Evolutionary conservation across 2,888 invertebrate genomes (phyloP), one percentile per base, ranked within the genome.

Genomic region (Tubulanus polymorphus): DNA sequence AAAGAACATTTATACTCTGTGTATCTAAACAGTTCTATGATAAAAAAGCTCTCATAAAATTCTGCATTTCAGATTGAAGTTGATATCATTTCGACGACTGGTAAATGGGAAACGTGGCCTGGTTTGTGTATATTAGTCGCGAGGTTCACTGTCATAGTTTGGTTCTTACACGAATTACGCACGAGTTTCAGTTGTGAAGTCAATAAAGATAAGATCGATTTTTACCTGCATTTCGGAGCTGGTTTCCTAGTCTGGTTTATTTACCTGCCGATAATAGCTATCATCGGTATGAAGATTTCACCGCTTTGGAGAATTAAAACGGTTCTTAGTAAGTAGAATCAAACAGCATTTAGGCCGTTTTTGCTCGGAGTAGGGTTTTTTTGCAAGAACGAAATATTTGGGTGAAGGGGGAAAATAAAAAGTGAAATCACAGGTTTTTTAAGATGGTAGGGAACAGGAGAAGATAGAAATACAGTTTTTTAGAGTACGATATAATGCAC

Each of bases 171-270:
- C 54, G 83, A 83, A 64, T 80, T 87, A 48, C 84, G 90, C 37
- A 86, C 85, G 58, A 89, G 91, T 3, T 89, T 90, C 86, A 83
- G 86, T 62, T 87, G 63, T 66, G 90, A 90, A 74, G 87, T 88
- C 75, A 88, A 89, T 73, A 86, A 85, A 54, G 86, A 88, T 67
- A 93, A 94, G 77, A 83, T 94, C 32, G 90, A 93, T 76, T 97
- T 97, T 80, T 85, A 96, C 54, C 85, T 95, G 50, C 96, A 97
- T 78, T 93, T 96, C 79, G 97, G 95, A 53, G 96, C 96, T 15
- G 95, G 95, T 18, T 93, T 94, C 74, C 84, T 97, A 37, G 96
- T 97, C 12, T 97, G 97, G 97, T 95, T 97, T 76, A 92, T 95
- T 66, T 96, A 97, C 80, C 83, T 96, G 72, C 95, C 96, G 12